These are phyloP conservation scores for Mechanitis mazaeus DNA, from an alignment of 2,888 invertebrate species.

Conservation along the genomic window DNA sequence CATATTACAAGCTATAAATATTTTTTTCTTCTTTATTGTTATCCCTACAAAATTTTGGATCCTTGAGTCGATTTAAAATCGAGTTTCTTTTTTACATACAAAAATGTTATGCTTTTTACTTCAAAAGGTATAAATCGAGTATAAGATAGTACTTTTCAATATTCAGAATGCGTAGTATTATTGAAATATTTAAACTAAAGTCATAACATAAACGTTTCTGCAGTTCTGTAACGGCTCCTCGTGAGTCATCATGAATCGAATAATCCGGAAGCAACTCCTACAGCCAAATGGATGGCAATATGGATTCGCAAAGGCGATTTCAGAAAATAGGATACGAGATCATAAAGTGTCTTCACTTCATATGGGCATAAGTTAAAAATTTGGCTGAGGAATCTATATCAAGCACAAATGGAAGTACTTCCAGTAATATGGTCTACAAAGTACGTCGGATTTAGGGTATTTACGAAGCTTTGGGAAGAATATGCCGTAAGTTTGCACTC, in stretches of 20 bases:
- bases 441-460: slow-evolving; percentile 58
- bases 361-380: slow-evolving; percentile 67
- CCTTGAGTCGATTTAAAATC: slow-evolving; percentile 32
- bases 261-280: slow-evolving; percentile 42
- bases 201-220: slow-evolving; percentile 19
- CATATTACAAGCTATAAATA: slow-evolving; percentile 52
- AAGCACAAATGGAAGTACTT: slow-evolving; percentile 54
- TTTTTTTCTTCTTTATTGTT: slow-evolving; percentile 55
- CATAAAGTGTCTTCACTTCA: slow-evolving; percentile 66
- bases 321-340: slow-evolving; percentile 52
- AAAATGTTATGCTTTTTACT: not conserved
- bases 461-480: slow-evolving; percentile 49
- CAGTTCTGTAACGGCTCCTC: slow-evolving; percentile 23
- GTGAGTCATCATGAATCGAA: slow-evolving; percentile 41
- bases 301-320: slow-evolving; percentile 49
- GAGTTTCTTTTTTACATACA: slow-evolving; percentile 18
- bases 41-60: slow-evolving; percentile 51
- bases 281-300: slow-evolving; percentile 56
- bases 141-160: not conserved
- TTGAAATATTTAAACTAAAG: slow-evolving; percentile 12
- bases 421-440: slow-evolving; percentile 57
- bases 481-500: slow-evolving; percentile 45
- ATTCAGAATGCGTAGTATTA: slow-evolving; percentile 6
- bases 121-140: slow-evolving; percentile 6
- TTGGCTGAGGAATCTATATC: slow-evolving; percentile 58